Percentiles rank a stretch among this genome's conserved stretches.
Conservation (phyloP, 2,113 vertebrate genomes). For the western clawed frog (Xenopus tropicalis) region DNA sequence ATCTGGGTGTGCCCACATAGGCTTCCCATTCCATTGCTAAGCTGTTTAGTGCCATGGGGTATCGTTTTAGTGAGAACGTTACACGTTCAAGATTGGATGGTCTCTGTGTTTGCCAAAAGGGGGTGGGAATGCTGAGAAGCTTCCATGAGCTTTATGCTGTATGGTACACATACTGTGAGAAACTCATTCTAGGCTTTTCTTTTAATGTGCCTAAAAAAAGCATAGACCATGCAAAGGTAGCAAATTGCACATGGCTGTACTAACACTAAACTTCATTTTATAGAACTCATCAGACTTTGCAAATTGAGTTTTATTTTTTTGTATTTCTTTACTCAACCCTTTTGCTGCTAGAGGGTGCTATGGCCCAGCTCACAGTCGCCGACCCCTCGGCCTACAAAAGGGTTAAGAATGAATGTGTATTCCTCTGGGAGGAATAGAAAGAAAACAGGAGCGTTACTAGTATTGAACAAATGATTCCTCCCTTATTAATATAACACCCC, state of each 20-base stretch:
- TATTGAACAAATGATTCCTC: constrained; percentile 76
- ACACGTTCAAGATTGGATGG: too few species aligned
- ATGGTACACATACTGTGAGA: neutral
- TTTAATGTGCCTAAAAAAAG: constrained; percentile 56
- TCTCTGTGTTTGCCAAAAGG: neutral
- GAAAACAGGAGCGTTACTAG: constrained; percentile 73
- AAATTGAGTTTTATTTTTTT: constrained; percentile 74
- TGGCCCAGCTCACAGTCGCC: neutral
- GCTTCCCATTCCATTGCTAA: too few species aligned
- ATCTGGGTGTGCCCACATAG: too few species aligned
- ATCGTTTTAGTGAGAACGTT: too few species aligned
- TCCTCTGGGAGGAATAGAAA: constrained; percentile 81
- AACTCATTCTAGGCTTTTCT: constrained; percentile 18
- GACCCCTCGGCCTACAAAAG: neutral
- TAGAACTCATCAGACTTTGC: constrained; percentile 74
- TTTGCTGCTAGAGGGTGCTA: neutral
- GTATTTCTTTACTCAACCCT: constrained; percentile 72
- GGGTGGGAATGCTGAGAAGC: neutral
- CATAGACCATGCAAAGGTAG: constrained; percentile 55
- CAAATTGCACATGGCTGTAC: constrained; percentile 64
- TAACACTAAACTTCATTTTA: constrained; percentile 70
- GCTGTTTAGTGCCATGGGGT: too few species aligned
- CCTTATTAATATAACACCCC: constrained; percentile 75
- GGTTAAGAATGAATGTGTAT: constrained; percentile 76
- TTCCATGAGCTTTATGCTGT: neutral